Percentiles rank a stretch among this genome's conserved stretches.
Conservation (phyloP, 2,797 vertebrate genomes). For the Uromys caudimaculatus region DNA sequence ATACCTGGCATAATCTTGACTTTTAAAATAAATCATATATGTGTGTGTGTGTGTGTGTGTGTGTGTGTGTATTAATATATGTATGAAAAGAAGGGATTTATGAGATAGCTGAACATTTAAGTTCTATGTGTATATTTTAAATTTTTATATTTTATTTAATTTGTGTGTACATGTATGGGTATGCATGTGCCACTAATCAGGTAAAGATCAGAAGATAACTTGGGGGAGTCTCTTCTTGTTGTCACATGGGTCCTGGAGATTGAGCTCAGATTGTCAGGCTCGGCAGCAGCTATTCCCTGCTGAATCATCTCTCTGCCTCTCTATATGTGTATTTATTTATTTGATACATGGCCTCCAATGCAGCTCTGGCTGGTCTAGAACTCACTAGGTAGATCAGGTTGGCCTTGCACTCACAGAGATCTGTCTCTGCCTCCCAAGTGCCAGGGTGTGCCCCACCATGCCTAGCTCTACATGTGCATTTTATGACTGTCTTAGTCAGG, state of each 20-base stretch:
- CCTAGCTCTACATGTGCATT: background rate
- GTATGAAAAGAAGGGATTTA: background rate
- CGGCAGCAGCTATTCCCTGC: background rate
- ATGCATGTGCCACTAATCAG: background rate
- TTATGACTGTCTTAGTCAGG: too few species aligned
- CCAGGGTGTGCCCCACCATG: too few species aligned
- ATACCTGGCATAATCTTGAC: background rate
- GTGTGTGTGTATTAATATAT: background rate
- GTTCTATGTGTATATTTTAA: background rate
- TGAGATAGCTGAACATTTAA: background rate
- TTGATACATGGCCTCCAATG: background rate
- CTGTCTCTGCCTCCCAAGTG: background rate
- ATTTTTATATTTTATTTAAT: background rate
- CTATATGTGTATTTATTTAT: background rate
- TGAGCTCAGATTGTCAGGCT: background rate
- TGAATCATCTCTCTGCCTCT: background rate
- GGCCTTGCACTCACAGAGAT: background rate
- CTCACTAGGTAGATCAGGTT: background rate
- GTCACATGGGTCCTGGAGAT: background rate
- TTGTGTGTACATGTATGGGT: background rate
- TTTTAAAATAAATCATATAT: conserved; percentile 6
- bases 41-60: too few species aligned
- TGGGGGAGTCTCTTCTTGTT: background rate
- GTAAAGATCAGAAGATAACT: background rate
- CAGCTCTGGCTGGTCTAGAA: background rate